phyloP scores from a whole-genome alignment of 2,113 vertebrate species.

The Pagrus major region DNA sequence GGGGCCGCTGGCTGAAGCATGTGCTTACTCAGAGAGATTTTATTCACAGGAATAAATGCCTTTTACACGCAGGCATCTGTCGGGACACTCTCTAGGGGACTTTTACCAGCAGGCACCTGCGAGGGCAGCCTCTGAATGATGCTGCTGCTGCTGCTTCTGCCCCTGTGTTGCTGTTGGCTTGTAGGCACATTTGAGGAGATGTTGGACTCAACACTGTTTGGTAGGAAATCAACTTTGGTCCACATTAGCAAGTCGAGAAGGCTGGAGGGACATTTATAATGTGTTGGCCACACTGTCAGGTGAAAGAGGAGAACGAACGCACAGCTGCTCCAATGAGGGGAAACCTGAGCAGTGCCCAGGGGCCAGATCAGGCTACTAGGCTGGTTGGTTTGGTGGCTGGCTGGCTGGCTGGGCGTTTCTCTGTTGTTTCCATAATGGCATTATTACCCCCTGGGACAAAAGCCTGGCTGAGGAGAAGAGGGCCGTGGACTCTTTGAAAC shows the following conservation, averaged over 20 bases:
- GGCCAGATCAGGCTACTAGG: constrained; percentile 46
- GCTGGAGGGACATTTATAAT: constrained; percentile 43
- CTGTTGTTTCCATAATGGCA: constrained; percentile 71
- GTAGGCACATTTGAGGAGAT: constrained; percentile 10
- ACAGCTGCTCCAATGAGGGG: constrained; percentile 59
- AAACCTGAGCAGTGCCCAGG: constrained; percentile 64
- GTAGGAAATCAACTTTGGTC: constrained; percentile 31
- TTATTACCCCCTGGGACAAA: constrained; percentile 73
- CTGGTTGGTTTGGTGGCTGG: constrained; percentile 41
- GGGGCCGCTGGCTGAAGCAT: constrained; percentile 77
- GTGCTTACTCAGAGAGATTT: constrained; percentile 83
- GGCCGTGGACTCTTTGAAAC: constrained; percentile 71
- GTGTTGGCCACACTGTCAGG: constrained; percentile 20
- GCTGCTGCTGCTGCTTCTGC: constrained; percentile 10
- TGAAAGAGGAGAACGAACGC: constrained; percentile 26
- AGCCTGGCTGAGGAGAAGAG: constrained; percentile 49
- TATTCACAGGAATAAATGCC: constrained; percentile 78
- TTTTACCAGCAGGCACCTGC: constrained; percentile 66
- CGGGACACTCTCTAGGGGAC: constrained; percentile 58
- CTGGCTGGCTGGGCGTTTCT: constrained; percentile 57
- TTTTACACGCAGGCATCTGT: constrained; percentile 70
- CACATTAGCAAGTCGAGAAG: constrained; percentile 22
- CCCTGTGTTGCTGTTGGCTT: constrained; percentile 25
- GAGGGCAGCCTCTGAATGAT: constrained; percentile 42
- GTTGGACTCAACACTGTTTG: constrained; percentile 23